phyloP scores from a whole-genome alignment of 1,140 invertebrate species.

The Ceratosolen solmsi region DNA sequence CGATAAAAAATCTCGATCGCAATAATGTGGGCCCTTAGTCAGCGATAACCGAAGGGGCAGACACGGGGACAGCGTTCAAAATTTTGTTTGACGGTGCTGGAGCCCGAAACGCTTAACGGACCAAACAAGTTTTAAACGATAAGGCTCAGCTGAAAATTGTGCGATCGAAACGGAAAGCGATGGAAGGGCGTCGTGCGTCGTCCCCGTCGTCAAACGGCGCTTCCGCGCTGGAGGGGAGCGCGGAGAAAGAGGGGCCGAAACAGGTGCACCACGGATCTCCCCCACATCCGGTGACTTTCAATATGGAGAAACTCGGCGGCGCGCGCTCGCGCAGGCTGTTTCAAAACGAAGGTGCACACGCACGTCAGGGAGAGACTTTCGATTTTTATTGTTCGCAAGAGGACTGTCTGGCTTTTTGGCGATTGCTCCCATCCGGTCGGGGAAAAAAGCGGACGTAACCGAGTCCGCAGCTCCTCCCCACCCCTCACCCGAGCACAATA shows the following conservation, averaged over 20 bases:
- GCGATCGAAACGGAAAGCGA: neutral
- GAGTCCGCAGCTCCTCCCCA: neutral
- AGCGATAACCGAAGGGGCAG: no score
- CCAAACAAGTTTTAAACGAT: neutral
- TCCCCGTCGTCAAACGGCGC: neutral
- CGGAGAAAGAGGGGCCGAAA: neutral
- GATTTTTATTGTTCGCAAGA: neutral
- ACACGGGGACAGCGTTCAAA: no score
- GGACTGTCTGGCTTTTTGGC: no score
- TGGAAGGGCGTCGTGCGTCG: neutral
- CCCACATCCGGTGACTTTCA: slow-evolving; percentile 18
- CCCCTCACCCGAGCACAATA: no score
- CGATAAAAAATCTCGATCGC: no score
- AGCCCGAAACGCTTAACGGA: no score
- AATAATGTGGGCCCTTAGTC: no score
- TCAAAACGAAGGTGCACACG: neutral
- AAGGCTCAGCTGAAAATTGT: neutral
- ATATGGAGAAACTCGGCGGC: neutral
- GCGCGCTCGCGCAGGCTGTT: neutral
- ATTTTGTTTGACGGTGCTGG: no score
- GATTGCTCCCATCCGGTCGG: neutral
- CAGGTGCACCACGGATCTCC: slow-evolving; percentile 2
- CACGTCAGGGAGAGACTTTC: neutral
- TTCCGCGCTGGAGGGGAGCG: neutral
- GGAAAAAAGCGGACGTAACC: no score